Conservation (phyloP, 2,888 invertebrate genomes). For the Teleogryllus oceanicus region DNA sequence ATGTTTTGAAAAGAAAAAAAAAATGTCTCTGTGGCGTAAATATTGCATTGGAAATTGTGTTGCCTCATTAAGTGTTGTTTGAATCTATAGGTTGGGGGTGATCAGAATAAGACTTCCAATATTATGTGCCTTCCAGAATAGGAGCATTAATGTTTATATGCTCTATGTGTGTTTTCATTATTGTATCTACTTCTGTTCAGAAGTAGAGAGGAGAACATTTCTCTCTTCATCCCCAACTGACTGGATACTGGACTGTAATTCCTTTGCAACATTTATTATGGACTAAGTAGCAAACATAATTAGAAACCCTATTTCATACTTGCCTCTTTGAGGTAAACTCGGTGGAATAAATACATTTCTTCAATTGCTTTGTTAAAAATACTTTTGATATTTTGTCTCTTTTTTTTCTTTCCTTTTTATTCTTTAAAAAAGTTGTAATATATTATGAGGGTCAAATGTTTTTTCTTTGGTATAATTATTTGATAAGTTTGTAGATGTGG, state of each 20-base stretch:
- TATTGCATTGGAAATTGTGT: background rate
- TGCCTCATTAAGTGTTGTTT: background rate
- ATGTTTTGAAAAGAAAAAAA: background rate
- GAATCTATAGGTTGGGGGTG: background rate
- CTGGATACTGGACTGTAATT: background rate
- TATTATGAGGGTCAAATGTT: no score
- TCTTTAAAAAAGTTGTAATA: no score
- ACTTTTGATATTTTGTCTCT: no score
- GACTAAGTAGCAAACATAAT: background rate
- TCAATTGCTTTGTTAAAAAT: no score
- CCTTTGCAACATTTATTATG: background rate
- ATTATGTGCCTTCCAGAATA: constrained; percentile 1
- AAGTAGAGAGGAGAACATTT: constrained; percentile 6
- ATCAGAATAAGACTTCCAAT: constrained; percentile 18
- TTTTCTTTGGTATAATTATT: no score
- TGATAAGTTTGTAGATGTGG: background rate
- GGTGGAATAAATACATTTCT: no score
- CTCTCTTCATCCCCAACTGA: constrained; percentile 11
- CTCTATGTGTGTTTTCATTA: constrained; percentile 3
- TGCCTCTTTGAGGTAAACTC: no score
- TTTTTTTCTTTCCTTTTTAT: no score
- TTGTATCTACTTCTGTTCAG: background rate
- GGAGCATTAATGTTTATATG: constrained; percentile 9
- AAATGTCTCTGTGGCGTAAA: background rate
- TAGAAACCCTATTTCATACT: no score